These are phyloP conservation scores for Hyposoter dolosus DNA, from an alignment of 2,888 invertebrate genomes.

Conservation along the genomic window DNA sequence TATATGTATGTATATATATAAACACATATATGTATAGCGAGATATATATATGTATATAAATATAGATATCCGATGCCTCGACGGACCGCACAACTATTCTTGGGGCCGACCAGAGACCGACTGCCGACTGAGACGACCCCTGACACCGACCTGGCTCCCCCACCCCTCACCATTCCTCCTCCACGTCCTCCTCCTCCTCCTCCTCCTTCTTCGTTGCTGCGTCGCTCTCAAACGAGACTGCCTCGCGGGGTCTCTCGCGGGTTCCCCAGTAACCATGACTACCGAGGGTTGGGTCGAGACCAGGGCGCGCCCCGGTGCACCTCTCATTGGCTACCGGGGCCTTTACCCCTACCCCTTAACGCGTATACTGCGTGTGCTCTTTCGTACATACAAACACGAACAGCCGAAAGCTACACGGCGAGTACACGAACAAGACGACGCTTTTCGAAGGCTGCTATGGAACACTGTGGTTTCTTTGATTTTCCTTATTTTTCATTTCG, in stretches of 20 bases:
- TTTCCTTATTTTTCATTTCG: constrained; percentile 35
- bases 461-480: constrained; percentile 36
- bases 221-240: constrained; percentile 49
- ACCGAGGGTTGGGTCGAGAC: constrained; percentile 84
- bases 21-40: constrained; percentile 1
- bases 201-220: constrained; percentile 14
- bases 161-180: constrained; percentile 70
- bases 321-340: constrained; percentile 82
- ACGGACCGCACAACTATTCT: constrained; percentile 81
- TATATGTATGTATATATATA: constrained; percentile 17
- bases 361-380: constrained; percentile 53
- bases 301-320: constrained; percentile 81
- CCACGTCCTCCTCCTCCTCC: constrained; percentile 56
- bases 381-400: constrained; percentile 44
- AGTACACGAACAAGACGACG: constrained; percentile 13
- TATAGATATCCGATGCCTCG: constrained; percentile 72
- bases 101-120: constrained; percentile 84
- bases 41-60: constrained; percentile 23
- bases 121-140: constrained; percentile 84
- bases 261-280: constrained; percentile 82
- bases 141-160: constrained; percentile 83
- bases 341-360: constrained; percentile 76
- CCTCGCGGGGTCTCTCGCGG: constrained; percentile 81
- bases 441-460: constrained; percentile 11
- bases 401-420: constrained; percentile 24